Evolutionary conservation across 2,888 invertebrate species (phyloP), one percentile per base, ranked within the genome.

Genomic region (Octonoba sinensis): DNA sequence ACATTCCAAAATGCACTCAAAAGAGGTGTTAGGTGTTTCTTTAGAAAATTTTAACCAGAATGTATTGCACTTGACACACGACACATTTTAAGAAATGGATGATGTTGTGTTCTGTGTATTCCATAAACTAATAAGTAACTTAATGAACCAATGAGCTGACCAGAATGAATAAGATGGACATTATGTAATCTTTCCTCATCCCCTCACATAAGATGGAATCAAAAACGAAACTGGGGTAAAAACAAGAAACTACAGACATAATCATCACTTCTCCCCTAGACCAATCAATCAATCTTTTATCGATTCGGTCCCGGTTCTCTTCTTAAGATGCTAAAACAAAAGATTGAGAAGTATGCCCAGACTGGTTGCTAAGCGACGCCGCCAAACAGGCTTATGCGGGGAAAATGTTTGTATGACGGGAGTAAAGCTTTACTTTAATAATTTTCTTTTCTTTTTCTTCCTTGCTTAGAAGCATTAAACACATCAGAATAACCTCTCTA

Each of bases 241-340:
- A 16, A 27, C 54, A 64, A 46, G 24, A 20, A 54, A 49, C 20
- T 51, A 27, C 64, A 60, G 49, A 62, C 70, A 47, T 71, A 71
- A 78, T 78, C 71, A 71, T 72, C 51, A 54, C 60, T 16, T 72
- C 67, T 56, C 27, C 64, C 47, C n/a, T 57, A 47, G 66, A 65
- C 47, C 71, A 78, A 79, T 79, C 78, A 78, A 78, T 78, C 77
- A 79, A 72, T 72, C 72, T 60, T 62, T 54, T 72, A 79, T 79
- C 78, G 78, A 79, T 79, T 67, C n/a, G 24, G 22, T 60, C 22
- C 56, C 20, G n/a, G 47, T 46, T 65, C 47, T 56, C 49, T 72
- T 67, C 64, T 65, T 66, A 79, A 79, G 78, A 73, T 71, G 66
- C 57, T 66, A 71, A 67, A 79, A 73, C 77, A 77, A 77, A 77